A percentile compares a stretch with the other conserved stretches of the same genome.
Conservation (phyloP, 2,113 vertebrate species). For the Crotalus viridis region DNA sequence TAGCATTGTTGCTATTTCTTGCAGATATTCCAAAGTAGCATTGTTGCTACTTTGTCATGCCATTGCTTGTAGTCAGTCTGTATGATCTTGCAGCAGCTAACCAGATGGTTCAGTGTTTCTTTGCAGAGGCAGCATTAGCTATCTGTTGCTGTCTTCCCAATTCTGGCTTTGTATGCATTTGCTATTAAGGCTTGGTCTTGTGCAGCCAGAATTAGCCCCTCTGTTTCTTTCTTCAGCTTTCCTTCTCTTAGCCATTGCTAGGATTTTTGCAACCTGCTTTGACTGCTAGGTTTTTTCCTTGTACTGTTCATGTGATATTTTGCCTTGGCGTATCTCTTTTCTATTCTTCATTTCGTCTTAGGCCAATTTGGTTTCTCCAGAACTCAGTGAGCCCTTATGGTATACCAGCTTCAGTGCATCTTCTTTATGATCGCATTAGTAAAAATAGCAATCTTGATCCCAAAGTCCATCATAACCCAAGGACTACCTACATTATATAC, state of each 20-base stretch:
- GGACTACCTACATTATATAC: not conserved
- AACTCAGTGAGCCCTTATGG: not conserved
- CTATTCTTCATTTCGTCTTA: not conserved
- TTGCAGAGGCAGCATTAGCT: not conserved
- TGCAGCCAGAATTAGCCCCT: not conserved
- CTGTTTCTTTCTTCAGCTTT: not conserved
- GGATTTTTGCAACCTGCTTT: not conserved
- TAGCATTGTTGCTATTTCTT: too few relatives aligned
- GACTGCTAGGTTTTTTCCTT: not conserved
- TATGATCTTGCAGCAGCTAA: too few relatives aligned
- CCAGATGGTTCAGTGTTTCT: too few relatives aligned
- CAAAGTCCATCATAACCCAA: not conserved
- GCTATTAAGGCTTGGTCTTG: not conserved
- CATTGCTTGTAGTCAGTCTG: too few relatives aligned
- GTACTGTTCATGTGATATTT: not conserved
- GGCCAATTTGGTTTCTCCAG: not conserved
- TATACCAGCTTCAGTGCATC: not conserved
- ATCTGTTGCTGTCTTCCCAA: not conserved
- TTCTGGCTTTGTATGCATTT: not conserved
- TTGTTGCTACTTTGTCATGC: too few relatives aligned
- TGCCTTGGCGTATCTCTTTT: not conserved
- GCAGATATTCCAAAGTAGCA: too few relatives aligned
- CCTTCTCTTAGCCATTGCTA: not conserved
- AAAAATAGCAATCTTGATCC: not conserved
- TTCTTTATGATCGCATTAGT: not conserved